These are phyloP conservation scores for Ia io DNA, from an alignment of 2,113 vertebrate species.

Conservation along the genomic window DNA sequence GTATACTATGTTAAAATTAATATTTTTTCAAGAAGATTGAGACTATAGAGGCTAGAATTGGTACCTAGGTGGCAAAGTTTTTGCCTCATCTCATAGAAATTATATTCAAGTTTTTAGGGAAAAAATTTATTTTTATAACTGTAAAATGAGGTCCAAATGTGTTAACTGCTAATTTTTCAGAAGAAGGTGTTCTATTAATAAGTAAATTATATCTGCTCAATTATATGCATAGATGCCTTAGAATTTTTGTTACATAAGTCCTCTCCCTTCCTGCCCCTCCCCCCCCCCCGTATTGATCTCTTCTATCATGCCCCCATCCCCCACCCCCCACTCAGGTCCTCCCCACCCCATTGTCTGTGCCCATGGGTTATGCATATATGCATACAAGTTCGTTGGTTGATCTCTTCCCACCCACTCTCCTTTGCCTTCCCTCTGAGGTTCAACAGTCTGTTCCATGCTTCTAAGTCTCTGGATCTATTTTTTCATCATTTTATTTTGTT, in stretches of 20 bases:
- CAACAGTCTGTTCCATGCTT: too few relatives aligned
- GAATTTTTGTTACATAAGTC: not conserved
- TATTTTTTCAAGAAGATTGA: not conserved
- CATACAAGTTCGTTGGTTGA: too few relatives aligned
- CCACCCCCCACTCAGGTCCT: too few relatives aligned
- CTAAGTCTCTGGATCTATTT: too few relatives aligned
- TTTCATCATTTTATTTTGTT: too few relatives aligned
- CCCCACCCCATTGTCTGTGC: too few relatives aligned
- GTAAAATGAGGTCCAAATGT: slow-evolving; percentile 79
- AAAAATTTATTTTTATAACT: slow-evolving; percentile 82
- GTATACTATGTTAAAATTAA: not conserved
- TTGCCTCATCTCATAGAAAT: not conserved
- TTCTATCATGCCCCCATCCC: too few relatives aligned
- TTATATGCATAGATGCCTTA: slow-evolving; percentile 62
- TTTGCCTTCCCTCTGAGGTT: too few relatives aligned
- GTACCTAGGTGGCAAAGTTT: not conserved
- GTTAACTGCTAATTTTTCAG: slow-evolving; percentile 77
- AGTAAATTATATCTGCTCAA: slow-evolving; percentile 78
- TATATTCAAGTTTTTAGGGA: not conserved
- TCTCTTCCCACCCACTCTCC: too few relatives aligned
- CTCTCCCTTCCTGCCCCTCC: too few relatives aligned
- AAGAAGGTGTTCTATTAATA: slow-evolving; percentile 74
- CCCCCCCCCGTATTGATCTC: too few relatives aligned
- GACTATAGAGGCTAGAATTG: not conserved
- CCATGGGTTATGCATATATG: too few relatives aligned